Base-by-base conservation (phyloP, 2,113 vertebrate genomes). In the Theropithecus gelada region DNA sequence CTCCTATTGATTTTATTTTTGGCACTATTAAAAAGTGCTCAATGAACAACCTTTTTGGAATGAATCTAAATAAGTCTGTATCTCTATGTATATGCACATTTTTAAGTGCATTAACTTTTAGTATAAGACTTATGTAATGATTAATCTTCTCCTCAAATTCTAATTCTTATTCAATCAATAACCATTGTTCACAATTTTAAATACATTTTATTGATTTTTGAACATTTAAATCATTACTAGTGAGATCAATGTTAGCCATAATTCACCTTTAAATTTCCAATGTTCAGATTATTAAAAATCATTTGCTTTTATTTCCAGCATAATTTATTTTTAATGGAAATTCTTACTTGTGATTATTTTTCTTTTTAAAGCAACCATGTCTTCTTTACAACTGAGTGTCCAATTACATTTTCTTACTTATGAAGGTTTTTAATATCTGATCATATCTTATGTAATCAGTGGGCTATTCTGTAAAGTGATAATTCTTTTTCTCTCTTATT, bases 1-100 rank as follows among this genome's bases (percentile, higher is more conserved):
- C 25, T 94, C 35, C n/a, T 93, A 91, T 83, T 91, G 88, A 94
- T 88, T 91, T 96, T 70, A 95, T 88, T 95, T 92, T 97, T 57
- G 76, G 85, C 18, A 94, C 20, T 35, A 64, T 75, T 45, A 86
- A 95, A 96, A 72, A 82, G n/a, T 82, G 40, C 55, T 96, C 75
- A 92, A 38, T 80, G 61, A 75, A 55, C 91, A 85, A 8, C 1
- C 22, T 45, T 87, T 89, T 55, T 59, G 40, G 43, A 95, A 84
- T 95, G 32, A 96, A 78, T 16, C 50, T 70, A 94, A 78, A 20
- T 90, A 91, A 87, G 22, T 35, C 78, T 32, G 43, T 72, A 50
- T 64, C 17, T 84, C 18, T 68, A 61, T 3, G 5, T 50, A 32
- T 3, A 92, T 38, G 43, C 10, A 92, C 35, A 79, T 95, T 79